These are phyloP conservation scores for Xylota sylvarum DNA, from an alignment of 2,888 invertebrate genomes.

Conservation along the genomic window DNA sequence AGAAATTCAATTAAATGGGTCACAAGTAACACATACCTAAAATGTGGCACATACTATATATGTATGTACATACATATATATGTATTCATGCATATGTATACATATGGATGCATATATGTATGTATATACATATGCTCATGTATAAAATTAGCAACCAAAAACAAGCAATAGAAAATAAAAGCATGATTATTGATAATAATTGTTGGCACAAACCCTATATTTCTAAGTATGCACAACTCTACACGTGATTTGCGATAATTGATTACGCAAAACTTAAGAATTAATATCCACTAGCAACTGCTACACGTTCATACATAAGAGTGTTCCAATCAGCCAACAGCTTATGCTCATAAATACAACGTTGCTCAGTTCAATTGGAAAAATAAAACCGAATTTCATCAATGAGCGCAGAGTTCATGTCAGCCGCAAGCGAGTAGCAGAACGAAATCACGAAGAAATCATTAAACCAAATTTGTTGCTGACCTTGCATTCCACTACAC, in stretches of 20 bases:
- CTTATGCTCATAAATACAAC: slow-evolving; percentile 2
- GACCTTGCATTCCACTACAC: slow-evolving; percentile 25
- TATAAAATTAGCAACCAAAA: no score
- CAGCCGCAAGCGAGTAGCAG: slow-evolving; percentile 3
- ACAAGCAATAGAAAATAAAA: no score
- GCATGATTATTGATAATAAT: no score
- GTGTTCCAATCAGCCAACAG: background rate
- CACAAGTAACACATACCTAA: background rate
- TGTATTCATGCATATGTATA: no score
- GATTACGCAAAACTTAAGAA: background rate
- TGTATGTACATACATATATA: no score
- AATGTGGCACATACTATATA: no score
- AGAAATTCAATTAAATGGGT: background rate
- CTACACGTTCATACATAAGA: no score
- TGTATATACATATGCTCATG: no score
- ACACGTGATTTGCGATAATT: slow-evolving; percentile 12
- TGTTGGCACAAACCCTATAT: background rate
- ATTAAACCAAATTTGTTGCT: slow-evolving; percentile 6
- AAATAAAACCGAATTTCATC: slow-evolving; percentile 21
- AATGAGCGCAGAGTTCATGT: background rate
- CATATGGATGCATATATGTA: no score
- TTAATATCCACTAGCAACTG: background rate
- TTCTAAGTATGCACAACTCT: background rate
- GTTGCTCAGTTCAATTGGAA: slow-evolving; percentile 11
- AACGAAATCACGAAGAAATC: background rate